phyloP scores from a whole-genome alignment of 2,113 vertebrate genomes.

The Gavialis gangeticus region DNA sequence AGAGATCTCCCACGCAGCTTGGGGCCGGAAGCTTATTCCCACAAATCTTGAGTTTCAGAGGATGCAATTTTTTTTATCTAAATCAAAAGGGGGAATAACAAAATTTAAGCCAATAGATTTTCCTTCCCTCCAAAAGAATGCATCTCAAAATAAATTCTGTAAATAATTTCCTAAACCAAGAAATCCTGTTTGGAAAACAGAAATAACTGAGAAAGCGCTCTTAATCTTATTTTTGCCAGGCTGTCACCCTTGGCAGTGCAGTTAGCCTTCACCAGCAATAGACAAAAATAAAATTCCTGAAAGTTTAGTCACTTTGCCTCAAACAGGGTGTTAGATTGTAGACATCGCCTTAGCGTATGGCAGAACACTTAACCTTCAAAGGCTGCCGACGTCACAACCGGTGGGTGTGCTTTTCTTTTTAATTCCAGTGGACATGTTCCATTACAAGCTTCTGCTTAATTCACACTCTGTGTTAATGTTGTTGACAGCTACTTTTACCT shows the following conservation, averaged over 20 bases:
- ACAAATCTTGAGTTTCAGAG: not conserved
- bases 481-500: not conserved
- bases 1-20: not conserved
- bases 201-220: not conserved
- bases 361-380: not conserved
- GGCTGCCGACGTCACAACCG: not conserved
- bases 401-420: not conserved
- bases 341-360: not conserved
- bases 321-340: not conserved
- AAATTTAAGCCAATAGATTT: not conserved
- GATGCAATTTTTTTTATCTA: not conserved
- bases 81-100: not conserved
- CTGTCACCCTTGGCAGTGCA: not conserved
- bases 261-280: not conserved
- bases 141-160: not conserved
- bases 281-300: not conserved
- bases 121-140: not conserved
- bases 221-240: not conserved
- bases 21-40: not conserved
- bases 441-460: not conserved
- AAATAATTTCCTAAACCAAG: not conserved
- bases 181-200: not conserved
- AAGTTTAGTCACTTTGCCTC: not conserved
- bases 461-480: not conserved
- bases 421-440: accelerated